Evolutionary conservation across 2,888 invertebrate species (phyloP).

Genomic region (Tiphia femorata): DNA sequence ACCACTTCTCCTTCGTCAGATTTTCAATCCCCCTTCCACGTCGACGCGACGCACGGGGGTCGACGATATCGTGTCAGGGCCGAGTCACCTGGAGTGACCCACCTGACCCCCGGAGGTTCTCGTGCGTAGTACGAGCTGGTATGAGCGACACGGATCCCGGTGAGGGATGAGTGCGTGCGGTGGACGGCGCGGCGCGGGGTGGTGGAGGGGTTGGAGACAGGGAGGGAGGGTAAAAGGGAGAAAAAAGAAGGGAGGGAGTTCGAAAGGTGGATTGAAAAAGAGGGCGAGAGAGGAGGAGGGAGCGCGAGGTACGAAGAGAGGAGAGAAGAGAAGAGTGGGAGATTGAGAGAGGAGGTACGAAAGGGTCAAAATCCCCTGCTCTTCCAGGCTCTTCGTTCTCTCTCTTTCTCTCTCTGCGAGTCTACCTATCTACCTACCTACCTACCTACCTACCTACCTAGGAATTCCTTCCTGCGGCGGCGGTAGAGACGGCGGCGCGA

Average conservation of each 20-base stretch:
- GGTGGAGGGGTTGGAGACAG: not conserved
- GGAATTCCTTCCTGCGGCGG: slow-evolving; percentile 49
- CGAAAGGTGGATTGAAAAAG: not conserved
- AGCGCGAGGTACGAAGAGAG: slow-evolving; percentile 13
- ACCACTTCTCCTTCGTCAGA: not conserved
- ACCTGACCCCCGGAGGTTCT: slow-evolving; percentile 41
- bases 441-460: slow-evolving; percentile 34
- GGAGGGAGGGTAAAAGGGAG: not conserved
- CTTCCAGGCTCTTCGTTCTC: slow-evolving; percentile 24
- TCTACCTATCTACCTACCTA: too few relatives aligned
- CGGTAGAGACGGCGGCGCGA: slow-evolving; percentile 16
- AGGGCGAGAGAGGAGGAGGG: slow-evolving; percentile 8
- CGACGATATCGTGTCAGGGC: slow-evolving; percentile 47
- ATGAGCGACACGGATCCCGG: slow-evolving; percentile 21
- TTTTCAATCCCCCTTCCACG: not conserved
- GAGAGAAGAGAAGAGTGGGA: slow-evolving; percentile 1
- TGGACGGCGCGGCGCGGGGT: not conserved
- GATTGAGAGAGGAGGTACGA: slow-evolving; percentile 13
- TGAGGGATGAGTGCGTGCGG: slow-evolving; percentile 6
- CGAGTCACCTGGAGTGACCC: slow-evolving; percentile 48
- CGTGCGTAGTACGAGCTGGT: slow-evolving; percentile 21
- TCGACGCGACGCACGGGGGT: slow-evolving; percentile 15
- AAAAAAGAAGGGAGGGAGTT: not conserved
- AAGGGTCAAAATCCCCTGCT: slow-evolving; percentile 45
- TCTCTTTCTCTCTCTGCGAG: not conserved